Evolutionary conservation across 2,113 vertebrate species (phyloP).

Genomic region (Muntiacus reevesi): DNA sequence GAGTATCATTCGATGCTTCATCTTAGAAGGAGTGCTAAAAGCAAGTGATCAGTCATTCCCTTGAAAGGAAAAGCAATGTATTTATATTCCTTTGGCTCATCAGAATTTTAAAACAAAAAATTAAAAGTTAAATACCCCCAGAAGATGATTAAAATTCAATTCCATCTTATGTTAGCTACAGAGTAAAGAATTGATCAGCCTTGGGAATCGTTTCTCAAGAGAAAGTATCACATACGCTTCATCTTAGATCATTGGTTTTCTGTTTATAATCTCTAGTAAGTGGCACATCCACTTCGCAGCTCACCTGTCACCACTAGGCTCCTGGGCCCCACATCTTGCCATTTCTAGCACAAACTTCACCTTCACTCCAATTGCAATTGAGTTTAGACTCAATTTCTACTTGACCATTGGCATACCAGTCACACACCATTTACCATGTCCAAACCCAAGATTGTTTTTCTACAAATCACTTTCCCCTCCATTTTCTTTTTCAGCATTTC

Average conservation of each 20-base stretch:
- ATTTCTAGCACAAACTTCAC: neutral
- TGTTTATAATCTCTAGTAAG: neutral
- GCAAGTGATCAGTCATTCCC: neutral
- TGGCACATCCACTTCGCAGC: too few species aligned
- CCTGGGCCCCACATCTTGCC: neutral
- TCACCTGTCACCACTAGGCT: neutral
- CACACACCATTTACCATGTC: neutral
- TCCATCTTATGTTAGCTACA: neutral
- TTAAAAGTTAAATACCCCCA: neutral
- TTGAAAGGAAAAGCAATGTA: neutral
- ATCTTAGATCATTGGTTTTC: neutral
- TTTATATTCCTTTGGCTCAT: neutral
- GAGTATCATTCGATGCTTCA: neutral
- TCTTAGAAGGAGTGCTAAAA: neutral
- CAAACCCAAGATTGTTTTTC: neutral
- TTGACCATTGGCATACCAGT: neutral
- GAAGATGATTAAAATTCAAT: neutral
- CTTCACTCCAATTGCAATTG: neutral
- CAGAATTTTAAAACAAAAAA: neutral
- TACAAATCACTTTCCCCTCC: neutral
- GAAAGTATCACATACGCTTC: neutral
- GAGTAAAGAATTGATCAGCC: neutral
- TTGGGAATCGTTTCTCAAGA: neutral
- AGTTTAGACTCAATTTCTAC: neutral
- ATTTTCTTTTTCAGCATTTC: neutral